Conservation (phyloP, 2,888 invertebrate genomes). For the Pegoplata infirma region DNA sequence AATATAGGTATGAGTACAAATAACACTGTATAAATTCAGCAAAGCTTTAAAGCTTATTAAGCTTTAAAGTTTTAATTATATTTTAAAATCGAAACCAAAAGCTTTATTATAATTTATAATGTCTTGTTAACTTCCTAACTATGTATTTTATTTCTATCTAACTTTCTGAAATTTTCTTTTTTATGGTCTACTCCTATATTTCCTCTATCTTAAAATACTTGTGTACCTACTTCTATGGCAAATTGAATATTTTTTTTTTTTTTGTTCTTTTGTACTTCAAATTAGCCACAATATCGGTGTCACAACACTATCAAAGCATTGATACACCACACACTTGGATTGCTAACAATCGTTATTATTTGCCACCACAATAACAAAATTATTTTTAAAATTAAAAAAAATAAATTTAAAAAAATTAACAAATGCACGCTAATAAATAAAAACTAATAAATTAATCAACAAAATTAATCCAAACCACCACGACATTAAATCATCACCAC, state of each 20-base stretch:
- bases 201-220: conserved; percentile 44
- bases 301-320: conserved; percentile 78
- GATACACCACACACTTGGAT: conserved; percentile 77
- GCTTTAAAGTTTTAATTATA: neutral
- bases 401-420: conserved; percentile 19
- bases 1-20: too few relatives aligned
- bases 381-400: conserved; percentile 50
- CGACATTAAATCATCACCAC: neutral
- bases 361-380: conserved; percentile 67
- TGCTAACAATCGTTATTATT: conserved; percentile 70
- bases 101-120: neutral
- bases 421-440: conserved; percentile 53
- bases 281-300: conserved; percentile 77
- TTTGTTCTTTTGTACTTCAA: conserved; percentile 55
- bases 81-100: neutral
- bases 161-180: neutral
- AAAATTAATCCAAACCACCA: neutral
- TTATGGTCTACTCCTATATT: conserved; percentile 5
- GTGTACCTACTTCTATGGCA: neutral
- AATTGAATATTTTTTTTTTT: conserved; percentile 30
- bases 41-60: conserved; percentile 26
- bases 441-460: neutral
- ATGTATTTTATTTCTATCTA: neutral
- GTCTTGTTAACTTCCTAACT: neutral
- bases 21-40: too few relatives aligned